Conservation (phyloP, 2,113 vertebrate species). For the Corydoras sp. region DNA sequence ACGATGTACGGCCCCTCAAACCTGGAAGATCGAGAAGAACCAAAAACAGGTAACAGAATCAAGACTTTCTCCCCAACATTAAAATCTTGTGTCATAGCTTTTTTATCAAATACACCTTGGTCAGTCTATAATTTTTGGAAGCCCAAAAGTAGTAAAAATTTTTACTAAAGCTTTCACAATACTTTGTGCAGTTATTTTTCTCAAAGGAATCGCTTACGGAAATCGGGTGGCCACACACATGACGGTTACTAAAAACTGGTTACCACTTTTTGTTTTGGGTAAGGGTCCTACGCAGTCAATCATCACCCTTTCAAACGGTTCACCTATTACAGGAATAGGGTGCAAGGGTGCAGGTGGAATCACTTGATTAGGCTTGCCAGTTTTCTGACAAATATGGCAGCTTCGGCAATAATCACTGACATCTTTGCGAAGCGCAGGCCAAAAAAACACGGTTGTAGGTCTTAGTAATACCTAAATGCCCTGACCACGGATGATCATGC, state of each 20-base stretch:
- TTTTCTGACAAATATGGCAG: neutral
- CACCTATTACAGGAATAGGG: too few species aligned
- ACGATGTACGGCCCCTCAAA: neutral
- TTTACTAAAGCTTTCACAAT: too few species aligned
- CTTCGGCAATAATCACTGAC: neutral
- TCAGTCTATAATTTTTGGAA: too few species aligned
- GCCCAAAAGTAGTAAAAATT: too few species aligned
- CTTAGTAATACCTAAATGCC: slow-evolving; percentile 21
- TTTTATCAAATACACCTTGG: neutral
- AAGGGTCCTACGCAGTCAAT: slow-evolving; percentile 15
- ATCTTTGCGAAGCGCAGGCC: neutral
- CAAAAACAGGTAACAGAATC: neutral
- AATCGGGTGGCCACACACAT: slow-evolving; percentile 9
- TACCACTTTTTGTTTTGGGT: neutral
- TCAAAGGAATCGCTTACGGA: neutral
- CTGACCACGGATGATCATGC: slow-evolving; percentile 2
- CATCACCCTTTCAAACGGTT: too few species aligned
- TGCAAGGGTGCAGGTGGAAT: neutral
- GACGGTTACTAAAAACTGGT: slow-evolving; percentile 15
- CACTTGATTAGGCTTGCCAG: slow-evolving; percentile 5
- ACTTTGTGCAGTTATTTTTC: too few species aligned
- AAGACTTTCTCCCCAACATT: neutral
- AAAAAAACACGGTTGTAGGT: slow-evolving; percentile 6
- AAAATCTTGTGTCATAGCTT: neutral
- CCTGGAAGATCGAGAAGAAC: neutral